phyloP scores from a whole-genome alignment of 2,888 invertebrate species.

The Ethmia dodecea region DNA sequence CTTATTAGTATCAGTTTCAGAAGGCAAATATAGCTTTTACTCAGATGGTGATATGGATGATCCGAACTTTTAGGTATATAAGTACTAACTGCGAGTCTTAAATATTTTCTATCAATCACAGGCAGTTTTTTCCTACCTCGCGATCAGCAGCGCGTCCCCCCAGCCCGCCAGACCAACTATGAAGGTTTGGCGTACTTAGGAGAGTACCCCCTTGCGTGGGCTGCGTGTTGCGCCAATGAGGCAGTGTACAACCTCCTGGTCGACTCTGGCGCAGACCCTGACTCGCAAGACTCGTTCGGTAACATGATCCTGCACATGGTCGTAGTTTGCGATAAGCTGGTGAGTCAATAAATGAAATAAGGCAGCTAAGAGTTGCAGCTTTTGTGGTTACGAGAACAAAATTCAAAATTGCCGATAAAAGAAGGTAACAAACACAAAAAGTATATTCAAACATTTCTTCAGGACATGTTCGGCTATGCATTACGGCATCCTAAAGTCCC shows the following conservation, averaged over 20 bases:
- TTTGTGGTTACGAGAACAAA: too few relatives aligned
- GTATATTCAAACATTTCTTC: too few relatives aligned
- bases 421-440: too few relatives aligned
- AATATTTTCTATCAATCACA: slow-evolving; percentile 25
- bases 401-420: too few relatives aligned
- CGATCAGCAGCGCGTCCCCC: slow-evolving; percentile 91
- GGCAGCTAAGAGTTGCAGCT: too few relatives aligned
- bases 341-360: too few relatives aligned
- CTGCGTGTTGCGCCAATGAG: slow-evolving; percentile 97
- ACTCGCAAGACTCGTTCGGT: slow-evolving; percentile 96
- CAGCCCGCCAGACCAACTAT: slow-evolving; percentile 92
- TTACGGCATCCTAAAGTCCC: slow-evolving; percentile 95
- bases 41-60: too few relatives aligned
- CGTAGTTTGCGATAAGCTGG: slow-evolving; percentile 97
- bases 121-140: slow-evolving; percentile 96
- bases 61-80: too few relatives aligned
- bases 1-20: too few relatives aligned
- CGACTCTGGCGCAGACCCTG: slow-evolving; percentile 95
- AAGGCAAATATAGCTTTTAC: too few relatives aligned
- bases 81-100: too few relatives aligned
- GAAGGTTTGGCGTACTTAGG: slow-evolving; percentile 98
- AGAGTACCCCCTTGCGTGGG: slow-evolving; percentile 98
- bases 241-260: slow-evolving; percentile 97
- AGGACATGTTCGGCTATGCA: slow-evolving; percentile 99
- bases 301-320: slow-evolving; percentile 99